Conservation (phyloP, 2,888 invertebrate genomes). For the Glaucopsyche alexis region DNA sequence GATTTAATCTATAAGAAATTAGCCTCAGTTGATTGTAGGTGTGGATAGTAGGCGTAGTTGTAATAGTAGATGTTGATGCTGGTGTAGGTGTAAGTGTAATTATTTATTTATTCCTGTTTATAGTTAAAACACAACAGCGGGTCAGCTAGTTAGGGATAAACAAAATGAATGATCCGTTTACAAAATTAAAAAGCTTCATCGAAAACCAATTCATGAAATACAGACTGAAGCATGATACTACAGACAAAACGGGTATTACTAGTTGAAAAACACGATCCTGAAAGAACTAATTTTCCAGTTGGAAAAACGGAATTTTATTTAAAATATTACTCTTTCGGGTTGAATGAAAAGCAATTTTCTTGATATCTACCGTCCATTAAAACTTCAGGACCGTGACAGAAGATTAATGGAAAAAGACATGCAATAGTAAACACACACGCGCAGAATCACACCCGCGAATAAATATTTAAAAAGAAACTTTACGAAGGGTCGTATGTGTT, state of each 20-base stretch:
- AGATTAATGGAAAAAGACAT: constrained; percentile 31
- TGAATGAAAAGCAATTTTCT: constrained; percentile 29
- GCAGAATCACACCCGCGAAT: not conserved
- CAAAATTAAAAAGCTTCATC: not conserved
- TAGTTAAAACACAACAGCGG: too few species aligned
- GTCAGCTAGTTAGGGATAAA: too few species aligned
- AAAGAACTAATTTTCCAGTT: constrained; percentile 23
- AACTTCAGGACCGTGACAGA: constrained; percentile 29
- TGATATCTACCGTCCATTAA: constrained; percentile 31
- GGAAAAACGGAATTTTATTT: constrained; percentile 25
- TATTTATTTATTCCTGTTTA: too few species aligned
- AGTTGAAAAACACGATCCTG: constrained; percentile 8
- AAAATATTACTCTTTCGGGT: constrained; percentile 26
- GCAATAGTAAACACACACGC: constrained; percentile 28
- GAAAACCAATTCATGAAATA: not conserved
- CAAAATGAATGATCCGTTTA: too few species aligned
- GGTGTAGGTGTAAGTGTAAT: too few species aligned
- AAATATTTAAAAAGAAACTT: constrained; percentile 23
- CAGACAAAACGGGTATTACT: not conserved
- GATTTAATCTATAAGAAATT: too few species aligned
- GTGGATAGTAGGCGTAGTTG: too few species aligned
- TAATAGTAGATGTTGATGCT: too few species aligned
- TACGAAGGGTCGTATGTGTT: not conserved
- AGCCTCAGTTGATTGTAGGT: too few species aligned
- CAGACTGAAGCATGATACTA: not conserved